Percentiles rank a stretch among this genome's conserved stretches.
phyloP scores from a whole-genome alignment of 2,113 vertebrate genomes.

The Prietella phreatophila region DNA sequence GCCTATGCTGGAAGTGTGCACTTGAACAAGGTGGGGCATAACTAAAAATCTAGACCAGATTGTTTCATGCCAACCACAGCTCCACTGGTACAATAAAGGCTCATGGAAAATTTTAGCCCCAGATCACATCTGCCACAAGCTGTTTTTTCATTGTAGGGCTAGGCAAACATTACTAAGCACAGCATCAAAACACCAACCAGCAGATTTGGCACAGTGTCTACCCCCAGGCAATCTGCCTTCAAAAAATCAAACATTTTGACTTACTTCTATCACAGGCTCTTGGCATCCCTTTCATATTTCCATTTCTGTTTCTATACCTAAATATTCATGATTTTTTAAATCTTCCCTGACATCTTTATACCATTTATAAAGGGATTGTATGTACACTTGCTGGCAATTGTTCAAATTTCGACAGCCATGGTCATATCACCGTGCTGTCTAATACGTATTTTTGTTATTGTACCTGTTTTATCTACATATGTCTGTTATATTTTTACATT shows the following conservation, averaged over 20 bases:
- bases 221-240: neutral
- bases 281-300: neutral
- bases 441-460: neutral
- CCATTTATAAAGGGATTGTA: neutral
- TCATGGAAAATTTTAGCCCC: slow-evolving; percentile 3
- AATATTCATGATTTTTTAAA: neutral
- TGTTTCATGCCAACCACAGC: slow-evolving; percentile 10
- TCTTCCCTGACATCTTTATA: neutral
- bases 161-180: slow-evolving; percentile 19
- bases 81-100: slow-evolving; percentile 15
- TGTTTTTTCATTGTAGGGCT: slow-evolving; percentile 26
- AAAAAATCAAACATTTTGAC: neutral
- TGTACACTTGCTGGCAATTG: neutral
- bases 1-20: neutral
- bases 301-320: neutral
- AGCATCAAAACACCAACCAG: slow-evolving; percentile 24
- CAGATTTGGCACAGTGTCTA: slow-evolving; percentile 18
- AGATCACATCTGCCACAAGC: slow-evolving; percentile 8
- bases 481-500: neutral
- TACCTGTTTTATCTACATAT: neutral
- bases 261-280: neutral
- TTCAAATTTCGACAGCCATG: neutral
- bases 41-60: neutral
- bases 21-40: neutral
- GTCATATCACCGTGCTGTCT: neutral